These are phyloP conservation scores for Barypeithes pellucidus DNA, from an alignment of 2,888 invertebrate species.

Conservation along the genomic window DNA sequence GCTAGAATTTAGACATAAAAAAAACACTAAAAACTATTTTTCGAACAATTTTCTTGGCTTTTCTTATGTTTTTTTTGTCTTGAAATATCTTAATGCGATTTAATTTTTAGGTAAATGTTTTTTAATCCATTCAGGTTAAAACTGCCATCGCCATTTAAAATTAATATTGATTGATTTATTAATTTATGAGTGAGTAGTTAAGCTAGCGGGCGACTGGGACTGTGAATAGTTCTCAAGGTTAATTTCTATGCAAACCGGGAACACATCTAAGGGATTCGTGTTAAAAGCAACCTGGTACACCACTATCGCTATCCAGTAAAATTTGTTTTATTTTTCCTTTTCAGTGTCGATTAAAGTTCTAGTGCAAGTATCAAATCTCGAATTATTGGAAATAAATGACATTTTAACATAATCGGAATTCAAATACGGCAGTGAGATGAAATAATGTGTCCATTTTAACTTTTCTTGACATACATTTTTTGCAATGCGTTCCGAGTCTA, in stretches of 20 bases:
- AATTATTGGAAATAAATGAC: constrained; percentile 59
- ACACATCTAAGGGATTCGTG: too few relatives aligned
- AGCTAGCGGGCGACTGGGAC: not conserved
- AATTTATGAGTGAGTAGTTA: not conserved
- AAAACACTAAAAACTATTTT: too few relatives aligned
- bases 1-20: constrained; percentile 39
- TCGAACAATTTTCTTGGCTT: too few relatives aligned
- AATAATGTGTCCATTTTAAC: constrained; percentile 38
- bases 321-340: not conserved
- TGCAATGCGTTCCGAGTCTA: constrained; percentile 46
- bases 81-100: too few relatives aligned
- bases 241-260: too few relatives aligned
- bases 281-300: too few relatives aligned
- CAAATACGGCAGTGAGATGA: constrained; percentile 45
- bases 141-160: too few relatives aligned
- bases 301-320: not conserved
- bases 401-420: constrained; percentile 50
- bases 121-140: too few relatives aligned
- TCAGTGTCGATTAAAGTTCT: constrained; percentile 3
- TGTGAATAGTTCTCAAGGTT: too few relatives aligned
- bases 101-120: too few relatives aligned
- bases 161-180: not conserved
- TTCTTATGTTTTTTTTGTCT: too few relatives aligned
- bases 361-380: constrained; percentile 55
- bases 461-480: not conserved